Conservation (phyloP, 2,113 vertebrate species). For the Numida meleagris region DNA sequence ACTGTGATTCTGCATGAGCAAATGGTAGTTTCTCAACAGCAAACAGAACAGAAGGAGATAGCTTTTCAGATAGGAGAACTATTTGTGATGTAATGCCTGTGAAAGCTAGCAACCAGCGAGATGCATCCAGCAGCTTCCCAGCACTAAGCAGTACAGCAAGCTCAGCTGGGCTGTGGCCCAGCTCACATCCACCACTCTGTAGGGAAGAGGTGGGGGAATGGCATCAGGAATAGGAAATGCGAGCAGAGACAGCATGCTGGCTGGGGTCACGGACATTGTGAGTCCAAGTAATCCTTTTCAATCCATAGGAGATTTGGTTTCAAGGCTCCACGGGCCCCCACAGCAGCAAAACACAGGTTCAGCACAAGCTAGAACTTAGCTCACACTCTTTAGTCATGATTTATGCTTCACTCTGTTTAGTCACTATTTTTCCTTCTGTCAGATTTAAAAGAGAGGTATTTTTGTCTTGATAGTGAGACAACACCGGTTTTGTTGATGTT, state of each 20-base stretch:
- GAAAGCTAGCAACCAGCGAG: neutral
- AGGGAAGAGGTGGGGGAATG: fast-evolving
- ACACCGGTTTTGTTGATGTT: no score
- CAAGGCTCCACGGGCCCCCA: neutral
- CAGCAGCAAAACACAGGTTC: neutral
- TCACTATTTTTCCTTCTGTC: neutral
- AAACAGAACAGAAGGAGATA: neutral
- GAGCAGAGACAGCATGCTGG: fast-evolving
- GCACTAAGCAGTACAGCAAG: neutral
- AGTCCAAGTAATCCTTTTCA: neutral
- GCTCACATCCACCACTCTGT: neutral
- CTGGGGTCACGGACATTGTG: neutral
- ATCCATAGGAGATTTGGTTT: neutral
- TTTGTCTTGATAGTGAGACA: neutral
- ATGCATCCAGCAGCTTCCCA: no score
- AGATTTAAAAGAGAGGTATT: neutral
- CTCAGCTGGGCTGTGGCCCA: neutral
- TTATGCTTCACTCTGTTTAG: neutral
- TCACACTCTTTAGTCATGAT: neutral
- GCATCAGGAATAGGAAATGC: fast-evolving
- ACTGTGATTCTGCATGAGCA: neutral
- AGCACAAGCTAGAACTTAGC: neutral
- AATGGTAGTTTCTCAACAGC: neutral
- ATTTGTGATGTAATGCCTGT: neutral
- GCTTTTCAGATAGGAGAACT: neutral